These are phyloP conservation scores for Melinopterus prodromus DNA, from an alignment of 2,888 invertebrate species.

Conservation along the genomic window DNA sequence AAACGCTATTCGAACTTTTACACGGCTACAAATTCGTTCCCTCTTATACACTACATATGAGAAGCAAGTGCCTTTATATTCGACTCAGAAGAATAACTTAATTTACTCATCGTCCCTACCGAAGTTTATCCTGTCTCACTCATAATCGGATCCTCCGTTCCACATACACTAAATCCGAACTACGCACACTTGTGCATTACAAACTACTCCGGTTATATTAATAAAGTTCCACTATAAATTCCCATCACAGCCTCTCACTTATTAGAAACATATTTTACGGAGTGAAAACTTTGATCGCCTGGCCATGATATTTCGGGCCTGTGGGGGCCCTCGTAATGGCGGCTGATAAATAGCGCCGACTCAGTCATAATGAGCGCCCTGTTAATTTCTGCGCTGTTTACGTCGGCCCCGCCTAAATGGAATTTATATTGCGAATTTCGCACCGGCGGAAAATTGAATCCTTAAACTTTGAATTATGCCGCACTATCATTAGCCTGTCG, in stretches of 20 bases:
- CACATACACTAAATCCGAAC: neutral
- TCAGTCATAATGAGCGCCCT: slow-evolving; percentile 4
- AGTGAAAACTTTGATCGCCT: neutral
- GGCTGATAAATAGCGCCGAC: neutral
- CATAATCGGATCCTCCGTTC: neutral
- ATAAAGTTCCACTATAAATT: neutral
- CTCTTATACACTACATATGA: no score
- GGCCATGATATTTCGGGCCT: neutral
- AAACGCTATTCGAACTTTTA: no score
- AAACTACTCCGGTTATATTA: neutral
- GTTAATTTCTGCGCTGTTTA: neutral
- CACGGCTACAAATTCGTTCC: no score
- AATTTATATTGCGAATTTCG: slow-evolving; percentile 4
- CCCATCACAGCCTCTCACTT: neutral
- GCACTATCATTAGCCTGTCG: neutral
- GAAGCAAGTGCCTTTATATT: no score
- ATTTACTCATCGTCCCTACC: no score
- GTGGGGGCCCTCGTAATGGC: neutral
- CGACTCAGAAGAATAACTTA: no score
- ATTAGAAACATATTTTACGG: neutral
- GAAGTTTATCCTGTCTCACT: neutral
- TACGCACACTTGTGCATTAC: neutral
- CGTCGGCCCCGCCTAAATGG: neutral
- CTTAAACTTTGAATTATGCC: slow-evolving; percentile 4
- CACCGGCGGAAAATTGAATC: neutral